Conservation (phyloP, 2,888 invertebrate species). For the Eristalis arbustorum region DNA sequence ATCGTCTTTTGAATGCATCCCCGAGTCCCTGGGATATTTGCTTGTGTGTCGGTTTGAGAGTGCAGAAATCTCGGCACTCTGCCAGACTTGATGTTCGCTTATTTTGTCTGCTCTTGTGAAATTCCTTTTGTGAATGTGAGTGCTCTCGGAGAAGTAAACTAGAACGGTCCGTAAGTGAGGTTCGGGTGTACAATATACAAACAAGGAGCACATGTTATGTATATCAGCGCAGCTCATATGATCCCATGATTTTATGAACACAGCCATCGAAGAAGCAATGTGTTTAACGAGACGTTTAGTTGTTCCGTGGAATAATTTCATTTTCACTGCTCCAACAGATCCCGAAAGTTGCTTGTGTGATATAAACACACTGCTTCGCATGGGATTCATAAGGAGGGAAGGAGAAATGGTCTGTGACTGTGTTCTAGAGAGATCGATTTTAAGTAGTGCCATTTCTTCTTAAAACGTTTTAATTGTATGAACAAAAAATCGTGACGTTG, state of each 20-base stretch:
- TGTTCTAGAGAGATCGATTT: too few species aligned
- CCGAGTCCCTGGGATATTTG: background rate
- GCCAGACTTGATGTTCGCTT: constrained; percentile 62
- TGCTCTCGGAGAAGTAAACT: constrained; percentile 54
- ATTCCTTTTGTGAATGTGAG: constrained; percentile 13
- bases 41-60: background rate
- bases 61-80: constrained; percentile 63
- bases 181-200: background rate
- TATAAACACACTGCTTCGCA: background rate
- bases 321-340: constrained; percentile 11
- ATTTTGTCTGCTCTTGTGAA: constrained; percentile 51
- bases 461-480: too few species aligned
- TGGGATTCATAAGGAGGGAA: background rate
- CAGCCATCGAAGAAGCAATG: constrained; percentile 3
- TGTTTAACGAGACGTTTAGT: constrained; percentile 41
- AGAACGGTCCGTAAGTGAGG: constrained; percentile 5
- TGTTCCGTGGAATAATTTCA: constrained; percentile 23
- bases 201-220: too few species aligned
- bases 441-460: too few species aligned
- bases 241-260: constrained; percentile 21
- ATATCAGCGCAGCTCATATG: background rate
- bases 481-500: too few species aligned
- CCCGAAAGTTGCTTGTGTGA: background rate
- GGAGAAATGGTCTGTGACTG: background rate
- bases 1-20: constrained; percentile 64